Evolutionary conservation across 2,888 invertebrate species (phyloP).

Genomic region (Cryptocheilus praepositus): DNA sequence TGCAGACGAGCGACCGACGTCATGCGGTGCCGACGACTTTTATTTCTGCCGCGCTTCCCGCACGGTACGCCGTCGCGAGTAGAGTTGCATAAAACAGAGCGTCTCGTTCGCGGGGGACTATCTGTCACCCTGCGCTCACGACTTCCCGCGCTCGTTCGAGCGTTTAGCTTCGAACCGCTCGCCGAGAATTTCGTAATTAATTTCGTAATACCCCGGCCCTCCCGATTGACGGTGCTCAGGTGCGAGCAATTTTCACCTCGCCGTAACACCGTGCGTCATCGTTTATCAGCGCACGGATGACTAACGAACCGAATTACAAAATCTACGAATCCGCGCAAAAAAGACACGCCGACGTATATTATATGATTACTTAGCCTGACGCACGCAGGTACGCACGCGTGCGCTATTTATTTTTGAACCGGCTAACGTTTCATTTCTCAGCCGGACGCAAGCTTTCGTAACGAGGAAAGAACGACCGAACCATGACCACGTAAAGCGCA

Average conservation of each 20-base stretch:
- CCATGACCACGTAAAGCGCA: constrained; percentile 36
- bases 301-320: neutral
- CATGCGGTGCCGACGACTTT: constrained; percentile 44
- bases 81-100: constrained; percentile 37
- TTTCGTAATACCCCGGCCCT: neutral
- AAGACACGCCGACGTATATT: neutral
- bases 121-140: constrained; percentile 40
- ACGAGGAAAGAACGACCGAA: constrained; percentile 56
- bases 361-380: neutral
- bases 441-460: constrained; percentile 58
- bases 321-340: neutral
- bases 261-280: neutral
- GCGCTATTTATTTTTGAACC: constrained; percentile 14
- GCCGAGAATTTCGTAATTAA: too few relatives aligned
- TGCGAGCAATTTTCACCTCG: neutral
- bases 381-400: neutral
- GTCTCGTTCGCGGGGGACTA: constrained; percentile 24
- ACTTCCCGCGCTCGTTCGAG: constrained; percentile 23
- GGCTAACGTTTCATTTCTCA: constrained; percentile 39
- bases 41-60: constrained; percentile 43
- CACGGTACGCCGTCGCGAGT: constrained; percentile 23
- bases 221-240: neutral
- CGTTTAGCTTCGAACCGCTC: too few relatives aligned
- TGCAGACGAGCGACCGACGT: constrained; percentile 38
- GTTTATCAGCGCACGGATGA: neutral